Conservation (phyloP, 2,797 vertebrate genomes). For the Lateolabrax maculatus region DNA sequence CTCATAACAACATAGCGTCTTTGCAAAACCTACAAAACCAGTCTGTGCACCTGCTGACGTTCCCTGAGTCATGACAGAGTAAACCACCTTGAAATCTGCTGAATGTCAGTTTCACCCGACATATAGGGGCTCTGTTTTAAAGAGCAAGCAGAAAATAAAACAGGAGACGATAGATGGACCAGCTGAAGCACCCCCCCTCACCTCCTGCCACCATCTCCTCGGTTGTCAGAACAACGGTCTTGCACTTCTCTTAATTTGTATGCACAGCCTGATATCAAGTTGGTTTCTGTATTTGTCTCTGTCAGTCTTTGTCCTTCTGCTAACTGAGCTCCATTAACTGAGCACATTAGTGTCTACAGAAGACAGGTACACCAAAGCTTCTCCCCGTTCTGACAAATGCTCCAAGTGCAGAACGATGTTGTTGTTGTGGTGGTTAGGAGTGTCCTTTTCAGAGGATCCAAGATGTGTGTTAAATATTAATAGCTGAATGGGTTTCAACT, state of each 20-base stretch:
- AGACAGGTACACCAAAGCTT: background rate
- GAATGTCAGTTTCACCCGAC: slow-evolving; percentile 83
- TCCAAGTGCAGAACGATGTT: too few relatives aligned
- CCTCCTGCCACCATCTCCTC: slow-evolving; percentile 28
- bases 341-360: background rate
- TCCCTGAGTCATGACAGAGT: slow-evolving; percentile 52
- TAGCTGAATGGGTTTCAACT: background rate
- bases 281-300: slow-evolving; percentile 1
- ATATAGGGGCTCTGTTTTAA: slow-evolving; percentile 53
- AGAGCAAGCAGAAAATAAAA: slow-evolving; percentile 56
- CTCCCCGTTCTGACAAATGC: background rate
- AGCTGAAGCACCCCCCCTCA: slow-evolving; percentile 37
- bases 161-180: slow-evolving; percentile 64
- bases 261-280: slow-evolving; percentile 30
- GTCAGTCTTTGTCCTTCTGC: background rate
- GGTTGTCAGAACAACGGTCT: slow-evolving; percentile 29
- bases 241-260: slow-evolving; percentile 40
- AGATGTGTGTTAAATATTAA: background rate
- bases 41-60: slow-evolving; percentile 39
- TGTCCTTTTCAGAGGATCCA: background rate
- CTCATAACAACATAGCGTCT: background rate
- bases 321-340: slow-evolving; percentile 12
- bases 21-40: slow-evolving; percentile 52
- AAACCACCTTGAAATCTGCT: slow-evolving; percentile 70
- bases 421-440: background rate